Percentiles rank a stretch among this genome's conserved stretches.
Conservation (phyloP, 2,797 vertebrate species). For the Salmo trutta region DNA sequence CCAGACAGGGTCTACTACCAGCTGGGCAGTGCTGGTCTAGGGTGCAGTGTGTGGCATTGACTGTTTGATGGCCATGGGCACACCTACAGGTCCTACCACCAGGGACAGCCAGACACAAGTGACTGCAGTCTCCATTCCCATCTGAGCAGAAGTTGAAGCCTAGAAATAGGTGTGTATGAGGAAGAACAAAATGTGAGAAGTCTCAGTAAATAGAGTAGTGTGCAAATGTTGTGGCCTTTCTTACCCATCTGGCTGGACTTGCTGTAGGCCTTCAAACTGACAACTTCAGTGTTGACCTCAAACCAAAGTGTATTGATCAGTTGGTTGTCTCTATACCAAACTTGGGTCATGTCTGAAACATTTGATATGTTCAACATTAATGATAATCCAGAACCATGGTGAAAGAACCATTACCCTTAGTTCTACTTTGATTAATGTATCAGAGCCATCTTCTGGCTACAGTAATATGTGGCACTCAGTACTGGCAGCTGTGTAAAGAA, state of each 20-base stretch:
- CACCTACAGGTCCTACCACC: constrained; percentile 81
- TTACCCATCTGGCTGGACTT: constrained; percentile 82
- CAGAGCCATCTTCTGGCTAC: constrained; percentile 22
- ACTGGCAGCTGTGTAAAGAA: neutral
- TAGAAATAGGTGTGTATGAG: constrained; percentile 37
- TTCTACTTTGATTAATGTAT: neutral
- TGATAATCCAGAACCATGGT: neutral
- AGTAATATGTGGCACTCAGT: neutral
- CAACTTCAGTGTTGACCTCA: constrained; percentile 73
- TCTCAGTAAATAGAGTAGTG: neutral
- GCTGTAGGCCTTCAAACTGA: constrained; percentile 82
- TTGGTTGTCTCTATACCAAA: constrained; percentile 82
- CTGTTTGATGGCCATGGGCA: constrained; percentile 63
- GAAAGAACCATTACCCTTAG: neutral
- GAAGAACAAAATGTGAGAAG: neutral
- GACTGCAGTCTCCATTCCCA: constrained; percentile 83
- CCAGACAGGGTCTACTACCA: constrained; percentile 69
- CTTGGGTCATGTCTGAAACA: constrained; percentile 72
- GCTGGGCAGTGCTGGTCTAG: constrained; percentile 58
- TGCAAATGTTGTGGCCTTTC: neutral
- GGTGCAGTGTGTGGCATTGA: constrained; percentile 62
- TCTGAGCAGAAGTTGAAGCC: constrained; percentile 78
- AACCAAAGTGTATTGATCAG: constrained; percentile 81
- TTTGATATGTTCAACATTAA: neutral
- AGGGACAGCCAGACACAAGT: constrained; percentile 85